Conservation (phyloP, 2,797 vertebrate genomes). For the Macropodus opercularis region DNA sequence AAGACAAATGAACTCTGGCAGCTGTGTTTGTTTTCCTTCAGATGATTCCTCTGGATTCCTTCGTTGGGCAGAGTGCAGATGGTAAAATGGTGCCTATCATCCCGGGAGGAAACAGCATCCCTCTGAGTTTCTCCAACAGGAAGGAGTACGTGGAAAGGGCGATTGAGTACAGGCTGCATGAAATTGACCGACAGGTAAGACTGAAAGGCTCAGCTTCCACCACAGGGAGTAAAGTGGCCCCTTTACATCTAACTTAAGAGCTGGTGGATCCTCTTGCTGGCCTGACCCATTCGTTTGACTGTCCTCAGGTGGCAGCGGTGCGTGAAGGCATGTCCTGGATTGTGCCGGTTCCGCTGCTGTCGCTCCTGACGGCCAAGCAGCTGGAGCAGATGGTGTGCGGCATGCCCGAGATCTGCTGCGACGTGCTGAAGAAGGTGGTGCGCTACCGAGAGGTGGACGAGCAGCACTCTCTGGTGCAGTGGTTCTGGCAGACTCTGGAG, state of each 20-base stretch:
- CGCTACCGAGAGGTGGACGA: slow-evolving; percentile 86
- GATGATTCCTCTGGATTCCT: slow-evolving; percentile 88
- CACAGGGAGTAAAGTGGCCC: too few relatives aligned
- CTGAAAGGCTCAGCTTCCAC: too few relatives aligned
- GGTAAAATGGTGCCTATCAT: slow-evolving; percentile 86
- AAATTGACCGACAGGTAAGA: slow-evolving; percentile 82
- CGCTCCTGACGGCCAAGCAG: slow-evolving; percentile 84
- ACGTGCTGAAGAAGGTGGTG: slow-evolving; percentile 87
- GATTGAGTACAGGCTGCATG: slow-evolving; percentile 83
- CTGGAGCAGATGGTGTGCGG: slow-evolving; percentile 88
- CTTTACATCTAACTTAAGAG: too few relatives aligned
- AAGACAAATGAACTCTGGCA: too few relatives aligned
- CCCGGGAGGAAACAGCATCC: slow-evolving; percentile 84
- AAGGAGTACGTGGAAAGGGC: slow-evolving; percentile 85
- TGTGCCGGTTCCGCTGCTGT: slow-evolving; percentile 85
- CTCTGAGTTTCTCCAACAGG: slow-evolving; percentile 83
- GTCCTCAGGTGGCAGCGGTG: slow-evolving; percentile 80
- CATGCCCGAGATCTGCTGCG: slow-evolving; percentile 87
- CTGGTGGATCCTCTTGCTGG: too few relatives aligned
- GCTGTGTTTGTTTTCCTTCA: slow-evolving; percentile 41
- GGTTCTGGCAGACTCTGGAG: slow-evolving; percentile 87
- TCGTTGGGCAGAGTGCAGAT: slow-evolving; percentile 83
- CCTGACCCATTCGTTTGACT: too few relatives aligned
- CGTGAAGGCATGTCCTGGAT: slow-evolving; percentile 89
- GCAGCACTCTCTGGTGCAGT: slow-evolving; percentile 84